Evolutionary conservation across 2,797 vertebrate genomes (phyloP).

Genomic region (Apogon talboti): DNA sequence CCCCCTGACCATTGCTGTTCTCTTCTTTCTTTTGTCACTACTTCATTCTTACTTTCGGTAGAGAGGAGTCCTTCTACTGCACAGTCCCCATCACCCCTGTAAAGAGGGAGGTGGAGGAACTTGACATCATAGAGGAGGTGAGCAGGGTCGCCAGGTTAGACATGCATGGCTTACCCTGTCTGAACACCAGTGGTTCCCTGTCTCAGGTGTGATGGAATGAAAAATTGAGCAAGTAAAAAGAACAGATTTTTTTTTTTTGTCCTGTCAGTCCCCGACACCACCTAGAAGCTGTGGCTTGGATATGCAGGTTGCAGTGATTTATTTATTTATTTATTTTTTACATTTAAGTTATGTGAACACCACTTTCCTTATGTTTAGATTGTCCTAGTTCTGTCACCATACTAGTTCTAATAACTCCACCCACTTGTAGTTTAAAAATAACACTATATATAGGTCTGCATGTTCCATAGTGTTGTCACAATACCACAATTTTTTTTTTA

Average conservation of each 20-base stretch:
- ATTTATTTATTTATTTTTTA: slow-evolving; percentile 16
- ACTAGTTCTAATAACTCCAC: slow-evolving; percentile 66
- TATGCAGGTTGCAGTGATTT: slow-evolving; percentile 41
- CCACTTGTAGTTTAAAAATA: slow-evolving; percentile 67
- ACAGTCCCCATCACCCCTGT: slow-evolving; percentile 94
- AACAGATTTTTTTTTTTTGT: slow-evolving; percentile 29
- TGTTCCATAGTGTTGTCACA: slow-evolving; percentile 59
- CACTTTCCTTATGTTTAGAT: slow-evolving; percentile 30
- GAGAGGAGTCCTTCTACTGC: slow-evolving; percentile 94
- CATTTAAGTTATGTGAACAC: slow-evolving; percentile 1
- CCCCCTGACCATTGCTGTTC: slow-evolving; percentile 71
- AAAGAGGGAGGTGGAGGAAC: slow-evolving; percentile 90
- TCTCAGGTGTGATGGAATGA: slow-evolving; percentile 44
- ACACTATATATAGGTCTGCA: slow-evolving; percentile 27
- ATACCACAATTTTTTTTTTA: slow-evolving; percentile 35
- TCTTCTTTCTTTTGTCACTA: slow-evolving; percentile 66
- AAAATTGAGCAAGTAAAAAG: slow-evolving; percentile 14
- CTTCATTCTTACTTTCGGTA: slow-evolving; percentile 77
- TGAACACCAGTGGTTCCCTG: slow-evolving; percentile 38
- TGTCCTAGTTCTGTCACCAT: slow-evolving; percentile 58
- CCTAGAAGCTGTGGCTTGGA: slow-evolving; percentile 42
- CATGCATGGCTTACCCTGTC: slow-evolving; percentile 71
- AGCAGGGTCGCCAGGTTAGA: slow-evolving; percentile 80
- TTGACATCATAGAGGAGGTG: slow-evolving; percentile 91
- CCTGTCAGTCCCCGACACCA: slow-evolving; percentile 20